Percentiles rank a stretch among this genome's conserved stretches.
phyloP scores from a whole-genome alignment of 1,140 invertebrate species.

The Musca domestica region DNA sequence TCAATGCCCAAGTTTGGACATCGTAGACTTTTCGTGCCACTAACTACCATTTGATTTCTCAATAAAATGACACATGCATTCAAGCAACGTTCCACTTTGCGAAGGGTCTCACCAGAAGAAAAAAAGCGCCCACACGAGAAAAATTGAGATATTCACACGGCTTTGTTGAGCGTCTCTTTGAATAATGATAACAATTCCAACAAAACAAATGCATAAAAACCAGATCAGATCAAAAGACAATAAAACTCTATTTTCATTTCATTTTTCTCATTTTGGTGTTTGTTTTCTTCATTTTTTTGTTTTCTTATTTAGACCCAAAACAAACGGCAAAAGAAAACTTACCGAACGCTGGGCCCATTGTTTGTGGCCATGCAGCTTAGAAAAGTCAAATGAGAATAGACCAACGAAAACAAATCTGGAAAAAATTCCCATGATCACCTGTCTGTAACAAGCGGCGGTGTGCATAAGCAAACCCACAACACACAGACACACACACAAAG shows the following conservation, averaged over 20 bases:
- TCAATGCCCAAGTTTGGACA: too few relatives aligned
- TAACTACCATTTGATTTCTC: slow-evolving; percentile 10
- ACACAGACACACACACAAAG: too few relatives aligned
- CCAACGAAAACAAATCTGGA: background rate
- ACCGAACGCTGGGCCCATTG: slow-evolving; percentile 1
- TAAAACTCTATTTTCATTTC: slow-evolving; percentile 3
- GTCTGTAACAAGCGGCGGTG: too few relatives aligned
- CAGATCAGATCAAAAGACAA: slow-evolving; percentile 21
- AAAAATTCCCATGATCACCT: slow-evolving; percentile 11
- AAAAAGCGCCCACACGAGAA: slow-evolving; percentile 7
- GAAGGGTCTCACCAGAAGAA: background rate
- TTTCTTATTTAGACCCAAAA: too few relatives aligned
- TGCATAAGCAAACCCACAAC: too few relatives aligned
- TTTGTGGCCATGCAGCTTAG: background rate
- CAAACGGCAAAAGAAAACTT: background rate
- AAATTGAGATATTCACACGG: slow-evolving; percentile 20
- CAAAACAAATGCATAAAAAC: slow-evolving; percentile 19
- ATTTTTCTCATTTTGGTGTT: too few relatives aligned
- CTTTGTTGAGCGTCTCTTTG: background rate
- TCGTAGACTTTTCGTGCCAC: too few relatives aligned
- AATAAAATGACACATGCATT: slow-evolving; percentile 21
- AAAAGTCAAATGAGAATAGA: background rate
- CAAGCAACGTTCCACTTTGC: background rate
- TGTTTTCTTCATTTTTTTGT: too few relatives aligned
- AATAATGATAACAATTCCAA: slow-evolving; percentile 7